Conservation (phyloP, 2,888 invertebrate species). For the Chromoteleia sp. region DNA sequence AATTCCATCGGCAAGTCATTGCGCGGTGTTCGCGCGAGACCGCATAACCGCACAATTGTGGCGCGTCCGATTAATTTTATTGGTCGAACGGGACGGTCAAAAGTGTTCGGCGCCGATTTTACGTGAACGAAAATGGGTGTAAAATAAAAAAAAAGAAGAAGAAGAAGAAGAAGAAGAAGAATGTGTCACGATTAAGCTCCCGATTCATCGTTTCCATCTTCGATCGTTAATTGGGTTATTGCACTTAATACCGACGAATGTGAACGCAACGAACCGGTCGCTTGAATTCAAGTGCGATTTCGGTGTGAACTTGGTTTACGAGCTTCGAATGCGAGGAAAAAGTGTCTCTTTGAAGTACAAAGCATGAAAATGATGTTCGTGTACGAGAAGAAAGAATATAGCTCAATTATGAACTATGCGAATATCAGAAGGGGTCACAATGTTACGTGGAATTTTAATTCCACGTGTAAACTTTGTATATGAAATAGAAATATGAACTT, state of each 20-base stretch:
- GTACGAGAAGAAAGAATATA: too few species aligned
- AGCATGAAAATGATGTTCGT: too few species aligned
- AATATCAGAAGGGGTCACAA: too few species aligned
- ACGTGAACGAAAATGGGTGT: neutral
- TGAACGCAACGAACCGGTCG: neutral
- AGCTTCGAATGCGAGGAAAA: neutral
- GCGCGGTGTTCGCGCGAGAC: neutral
- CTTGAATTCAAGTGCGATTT: neutral
- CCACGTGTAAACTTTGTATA: too few species aligned
- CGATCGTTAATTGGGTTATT: conserved; percentile 22
- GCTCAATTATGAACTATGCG: too few species aligned
- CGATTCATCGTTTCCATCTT: conserved; percentile 15
- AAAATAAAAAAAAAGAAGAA: too few species aligned
- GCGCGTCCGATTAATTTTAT: conserved; percentile 13
- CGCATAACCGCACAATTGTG: conserved; percentile 12
- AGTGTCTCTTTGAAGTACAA: neutral
- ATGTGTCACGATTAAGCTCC: too few species aligned
- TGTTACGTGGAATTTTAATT: too few species aligned
- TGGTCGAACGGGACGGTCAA: too few species aligned
- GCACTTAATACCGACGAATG: neutral
- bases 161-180: too few species aligned
- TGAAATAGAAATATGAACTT: too few species aligned
- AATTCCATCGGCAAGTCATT: conserved; percentile 39
- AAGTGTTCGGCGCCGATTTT: neutral
- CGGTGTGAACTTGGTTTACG: conserved; percentile 2